Evolutionary conservation across 2,113 vertebrate genomes (phyloP).

Genomic region (Bothrops jararaca): DNA sequence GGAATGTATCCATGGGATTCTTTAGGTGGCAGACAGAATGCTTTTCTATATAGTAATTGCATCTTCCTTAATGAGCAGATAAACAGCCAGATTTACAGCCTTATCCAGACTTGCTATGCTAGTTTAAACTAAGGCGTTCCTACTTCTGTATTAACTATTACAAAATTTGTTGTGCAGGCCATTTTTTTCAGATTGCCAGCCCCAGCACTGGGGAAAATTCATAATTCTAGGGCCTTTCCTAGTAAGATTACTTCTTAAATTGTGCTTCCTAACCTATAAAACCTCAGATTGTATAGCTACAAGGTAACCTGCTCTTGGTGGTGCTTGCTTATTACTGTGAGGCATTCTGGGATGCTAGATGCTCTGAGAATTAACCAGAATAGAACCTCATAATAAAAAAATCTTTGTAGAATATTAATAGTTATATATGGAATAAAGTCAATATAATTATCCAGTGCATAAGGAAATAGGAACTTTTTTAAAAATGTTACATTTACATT

Average conservation of each 20-base stretch:
- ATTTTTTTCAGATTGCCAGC: neutral
- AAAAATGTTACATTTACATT: constrained; percentile 8
- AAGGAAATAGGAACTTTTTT: neutral
- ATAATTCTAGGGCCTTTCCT: neutral
- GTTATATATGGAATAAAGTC: neutral
- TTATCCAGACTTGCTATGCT: constrained; percentile 10
- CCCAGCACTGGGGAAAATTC: neutral
- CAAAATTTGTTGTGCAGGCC: constrained; percentile 4
- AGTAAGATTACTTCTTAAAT: neutral
- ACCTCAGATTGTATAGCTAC: neutral
- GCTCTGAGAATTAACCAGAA: neutral
- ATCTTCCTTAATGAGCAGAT: constrained; percentile 26
- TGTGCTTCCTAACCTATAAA: neutral
- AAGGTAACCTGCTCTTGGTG: neutral
- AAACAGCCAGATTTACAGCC: constrained; percentile 12
- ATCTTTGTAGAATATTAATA: constrained; percentile 3
- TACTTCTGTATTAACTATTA: neutral
- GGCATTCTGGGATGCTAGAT: neutral
- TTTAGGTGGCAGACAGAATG: constrained; percentile 26
- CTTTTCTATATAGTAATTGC: constrained; percentile 16
- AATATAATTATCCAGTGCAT: neutral
- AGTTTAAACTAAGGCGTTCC: constrained; percentile 19
- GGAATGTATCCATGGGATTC: constrained; percentile 13
- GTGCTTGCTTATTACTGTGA: neutral
- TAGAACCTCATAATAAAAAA: neutral